Base-by-base conservation (phyloP, 2,888 invertebrate species). In the Leptinotarsa haldemani region DNA sequence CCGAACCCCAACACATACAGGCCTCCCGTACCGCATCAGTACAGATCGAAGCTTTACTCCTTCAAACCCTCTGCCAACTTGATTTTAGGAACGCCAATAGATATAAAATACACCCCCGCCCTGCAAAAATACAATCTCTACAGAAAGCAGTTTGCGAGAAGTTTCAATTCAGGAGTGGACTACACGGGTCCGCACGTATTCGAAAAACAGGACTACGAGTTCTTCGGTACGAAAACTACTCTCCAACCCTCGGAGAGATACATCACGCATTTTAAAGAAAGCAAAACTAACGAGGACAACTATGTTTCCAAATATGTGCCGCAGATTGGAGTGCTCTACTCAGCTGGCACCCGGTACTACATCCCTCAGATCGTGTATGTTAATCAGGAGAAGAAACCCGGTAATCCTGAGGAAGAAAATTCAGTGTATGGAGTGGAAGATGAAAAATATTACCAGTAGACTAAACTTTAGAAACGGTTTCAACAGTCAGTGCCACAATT, bases 171-270 rank as follows among this genome's bases (percentile, higher is more conserved):
- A 2, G 87, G 86, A 15, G 79, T 82, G 18, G 84, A 83, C 3
- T 87, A 87, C 71, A 85, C 82, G 2, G 88, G 88, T 7, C 87
- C 88, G 4, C 86, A 88, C 70, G 77, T 83, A 4, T 88, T 88
- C 75, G 86, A 85, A 47, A 82, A 81, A 56, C 87, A 88, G 76
- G 84, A 82, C 25, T 87, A 87, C 74, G 82, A 85, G 68, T 79
- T 81, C 18, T 77, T 72, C 12, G 77, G 80, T 20, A 79, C 76
- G 64, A 82, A 75, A 72, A 84, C 82, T 71, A 80, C 81, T 25
- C 78, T 83, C 0, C 78, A 79, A 69, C 82, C 82, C 9, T 82
- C 82, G 0, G 80, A 81, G 9, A 80, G 76, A 50, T 84, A 84
- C 65, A 74, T 75, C 50, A 82, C 82, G 64, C 75, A 76, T 25